These are phyloP conservation scores for Panopea generosa DNA, from an alignment of 2,888 invertebrate genomes.

Conservation along the genomic window DNA sequence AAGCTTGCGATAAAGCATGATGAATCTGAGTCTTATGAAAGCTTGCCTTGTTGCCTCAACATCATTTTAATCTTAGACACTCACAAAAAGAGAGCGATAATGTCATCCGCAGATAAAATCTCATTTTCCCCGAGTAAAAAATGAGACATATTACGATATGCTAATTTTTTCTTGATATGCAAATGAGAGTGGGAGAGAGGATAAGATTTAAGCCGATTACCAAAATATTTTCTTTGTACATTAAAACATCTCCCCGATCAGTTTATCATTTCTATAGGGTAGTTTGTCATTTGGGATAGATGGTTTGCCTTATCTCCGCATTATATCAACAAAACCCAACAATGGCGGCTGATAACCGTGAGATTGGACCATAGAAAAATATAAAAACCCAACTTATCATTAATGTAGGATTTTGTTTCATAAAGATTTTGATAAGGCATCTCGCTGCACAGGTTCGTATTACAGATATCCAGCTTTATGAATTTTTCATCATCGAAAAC, in stretches of 20 bases:
- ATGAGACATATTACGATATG: constrained; percentile 68
- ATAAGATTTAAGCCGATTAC: constrained; percentile 66
- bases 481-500: constrained; percentile 43
- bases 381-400: constrained; percentile 50
- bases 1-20: constrained; percentile 57
- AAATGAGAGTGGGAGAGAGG: constrained; percentile 54
- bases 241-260: constrained; percentile 42
- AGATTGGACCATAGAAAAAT: constrained; percentile 37
- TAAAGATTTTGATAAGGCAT: constrained; percentile 18
- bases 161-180: constrained; percentile 64
- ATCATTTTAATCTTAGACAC: constrained; percentile 47
- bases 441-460: constrained; percentile 27
- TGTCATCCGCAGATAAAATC: constrained; percentile 55
- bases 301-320: constrained; percentile 52
- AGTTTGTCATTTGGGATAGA: constrained; percentile 65
- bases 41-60: constrained; percentile 61
- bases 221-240: constrained; percentile 64
- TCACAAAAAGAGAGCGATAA: constrained; percentile 48
- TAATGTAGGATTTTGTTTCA: constrained; percentile 51
- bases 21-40: constrained; percentile 56
- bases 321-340: constrained; percentile 50
- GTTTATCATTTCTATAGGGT: constrained; percentile 44
- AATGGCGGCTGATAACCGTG: constrained; percentile 43
- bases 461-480: constrained; percentile 34
- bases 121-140: constrained; percentile 53